Evolutionary conservation across 1,140 invertebrate species (phyloP), one percentile per base, ranked within the genome.

Genomic region (Rhyzopertha dominica): DNA sequence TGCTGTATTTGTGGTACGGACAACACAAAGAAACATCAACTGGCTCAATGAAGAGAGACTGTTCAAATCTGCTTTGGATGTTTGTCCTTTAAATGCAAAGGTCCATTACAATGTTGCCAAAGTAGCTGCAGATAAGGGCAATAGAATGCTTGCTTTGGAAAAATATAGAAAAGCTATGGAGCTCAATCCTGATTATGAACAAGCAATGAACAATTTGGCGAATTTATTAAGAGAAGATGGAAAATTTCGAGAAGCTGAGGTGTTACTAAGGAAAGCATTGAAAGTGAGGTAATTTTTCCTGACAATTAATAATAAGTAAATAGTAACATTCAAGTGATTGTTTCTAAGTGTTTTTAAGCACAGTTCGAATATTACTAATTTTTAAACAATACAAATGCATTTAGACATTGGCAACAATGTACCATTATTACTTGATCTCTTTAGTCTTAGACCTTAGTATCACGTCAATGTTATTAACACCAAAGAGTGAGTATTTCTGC

Each of bases 101-200:
- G 87, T 97, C 8, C 92, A 95, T 68, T 98, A 97, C 63, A 98
- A 98, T 68, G 81, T 97, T 42, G 95, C 82, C 0, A 94, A 95
- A 70, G 78, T 84, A 47, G 80, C 84, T 31, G 85, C 83, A 5
- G 89, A 95, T 62, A 67, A 68, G n/a, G 79, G 84, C 17, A 71
- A 90, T 52, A 71, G 69, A 38, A 60, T 70, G 9, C 70, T 77
- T 49, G 91, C 93, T 2, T 76, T 91, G 38, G 50, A 71, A 13
- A 81, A 87, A 66, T 98, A 98, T 66, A 47, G 43, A 45, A 58
- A 52, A 42, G 64, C 65, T 18, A 48, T 67, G 13, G 53, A 58
- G 48, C 69, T 98, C 12, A 81, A 94, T 75, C 90, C 91, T 5
- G 71, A 83, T 12, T 98, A 98, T 69, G 90, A 95, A 69, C 91